These are phyloP conservation scores for Eristalinus aeneus DNA, from an alignment of 2,888 invertebrate genomes.

Conservation along the genomic window DNA sequence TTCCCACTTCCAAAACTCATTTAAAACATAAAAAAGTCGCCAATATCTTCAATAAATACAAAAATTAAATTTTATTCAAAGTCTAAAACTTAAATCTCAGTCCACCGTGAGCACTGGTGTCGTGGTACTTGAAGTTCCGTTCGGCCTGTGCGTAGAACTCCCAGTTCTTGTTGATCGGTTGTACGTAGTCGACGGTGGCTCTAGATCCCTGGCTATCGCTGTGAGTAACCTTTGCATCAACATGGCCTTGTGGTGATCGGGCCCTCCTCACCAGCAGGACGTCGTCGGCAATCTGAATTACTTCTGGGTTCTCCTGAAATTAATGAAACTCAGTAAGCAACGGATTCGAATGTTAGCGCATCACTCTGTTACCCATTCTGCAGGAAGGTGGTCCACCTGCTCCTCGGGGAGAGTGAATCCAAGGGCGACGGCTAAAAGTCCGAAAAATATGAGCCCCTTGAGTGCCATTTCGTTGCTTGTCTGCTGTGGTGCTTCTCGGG, in stretches of 20 bases:
- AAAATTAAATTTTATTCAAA: no score
- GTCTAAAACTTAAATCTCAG: no score
- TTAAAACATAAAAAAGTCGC: no score
- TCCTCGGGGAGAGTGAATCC: slow-evolving; percentile 29
- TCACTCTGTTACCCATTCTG: neutral
- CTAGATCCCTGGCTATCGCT: neutral
- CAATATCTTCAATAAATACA: no score
- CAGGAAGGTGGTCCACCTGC: neutral
- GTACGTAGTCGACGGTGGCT: neutral
- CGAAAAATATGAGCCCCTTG: slow-evolving; percentile 20
- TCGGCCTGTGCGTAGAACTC: slow-evolving; percentile 6
- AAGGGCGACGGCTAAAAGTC: slow-evolving; percentile 24
- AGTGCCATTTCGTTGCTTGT: neutral
- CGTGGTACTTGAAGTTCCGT: slow-evolving; percentile 17
- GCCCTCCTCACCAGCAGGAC: neutral
- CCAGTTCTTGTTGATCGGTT: neutral
- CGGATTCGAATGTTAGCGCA: no score
- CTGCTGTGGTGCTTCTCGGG: no score
- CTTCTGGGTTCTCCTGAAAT: no score
- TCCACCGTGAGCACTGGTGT: neutral
- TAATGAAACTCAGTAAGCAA: no score
- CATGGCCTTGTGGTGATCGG: neutral
- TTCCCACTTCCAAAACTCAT: no score
- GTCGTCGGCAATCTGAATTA: neutral
- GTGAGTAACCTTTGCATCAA: neutral